Evolutionary conservation across 2,888 invertebrate genomes (phyloP).

Genomic region (Leptinotarsa haldemani): DNA sequence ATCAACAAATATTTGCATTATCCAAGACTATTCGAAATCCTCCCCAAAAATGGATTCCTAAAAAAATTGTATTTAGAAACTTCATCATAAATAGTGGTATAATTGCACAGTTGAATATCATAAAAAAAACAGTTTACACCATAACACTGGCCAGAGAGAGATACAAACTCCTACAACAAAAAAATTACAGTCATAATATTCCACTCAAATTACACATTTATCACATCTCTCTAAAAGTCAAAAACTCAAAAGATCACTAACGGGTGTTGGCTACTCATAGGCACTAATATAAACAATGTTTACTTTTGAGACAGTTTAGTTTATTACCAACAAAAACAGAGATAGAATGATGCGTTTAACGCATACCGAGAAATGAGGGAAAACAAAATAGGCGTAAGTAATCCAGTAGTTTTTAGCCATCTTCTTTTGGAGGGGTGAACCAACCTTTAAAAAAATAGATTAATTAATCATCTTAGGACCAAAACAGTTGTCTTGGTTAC

Average conservation of each 20-base stretch:
- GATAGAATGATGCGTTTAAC: slow-evolving; percentile 50
- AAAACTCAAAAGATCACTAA: slow-evolving; percentile 10
- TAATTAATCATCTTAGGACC: background rate
- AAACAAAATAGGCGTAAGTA: slow-evolving; percentile 39
- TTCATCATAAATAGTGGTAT: background rate
- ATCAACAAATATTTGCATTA: background rate
- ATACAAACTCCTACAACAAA: slow-evolving; percentile 34
- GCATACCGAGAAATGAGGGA: slow-evolving; percentile 45
- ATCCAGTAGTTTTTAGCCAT: slow-evolving; percentile 74
- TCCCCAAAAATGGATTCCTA: background rate
- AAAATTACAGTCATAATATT: slow-evolving; percentile 39
- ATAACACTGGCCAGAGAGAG: slow-evolving; percentile 38
- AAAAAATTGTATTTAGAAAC: too few relatives aligned
- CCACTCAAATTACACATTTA: slow-evolving; percentile 35
- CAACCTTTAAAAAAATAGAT: slow-evolving; percentile 74
- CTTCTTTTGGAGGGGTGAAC: slow-evolving; percentile 92
- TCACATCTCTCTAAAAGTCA: slow-evolving; percentile 33
- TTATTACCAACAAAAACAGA: slow-evolving; percentile 40
- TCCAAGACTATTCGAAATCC: background rate
- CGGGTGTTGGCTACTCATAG: slow-evolving; percentile 46
- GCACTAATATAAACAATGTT: slow-evolving; percentile 56
- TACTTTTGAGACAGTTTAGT: slow-evolving; percentile 28
- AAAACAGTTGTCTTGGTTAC: background rate
- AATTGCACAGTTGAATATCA: slow-evolving; percentile 32
- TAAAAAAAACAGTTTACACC: slow-evolving; percentile 8